Evolutionary conservation across 2,888 invertebrate genomes (phyloP).

Genomic region (Monoplex corrugatus): DNA sequence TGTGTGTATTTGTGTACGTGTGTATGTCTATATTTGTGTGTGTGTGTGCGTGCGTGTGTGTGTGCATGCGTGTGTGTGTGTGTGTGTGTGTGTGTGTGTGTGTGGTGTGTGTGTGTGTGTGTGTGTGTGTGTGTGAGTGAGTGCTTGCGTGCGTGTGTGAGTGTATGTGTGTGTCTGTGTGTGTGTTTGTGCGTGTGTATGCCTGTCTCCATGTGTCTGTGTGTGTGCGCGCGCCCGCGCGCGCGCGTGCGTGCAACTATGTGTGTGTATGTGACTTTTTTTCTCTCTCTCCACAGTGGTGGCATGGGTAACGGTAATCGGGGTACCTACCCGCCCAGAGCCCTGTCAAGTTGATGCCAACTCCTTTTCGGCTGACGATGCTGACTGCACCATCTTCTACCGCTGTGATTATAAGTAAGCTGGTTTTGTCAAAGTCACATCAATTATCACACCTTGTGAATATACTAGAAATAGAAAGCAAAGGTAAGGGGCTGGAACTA

Average conservation of each 20-base stretch:
- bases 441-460: no score
- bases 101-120: not conserved
- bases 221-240: not conserved
- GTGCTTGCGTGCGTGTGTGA: not conserved
- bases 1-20: not conserved
- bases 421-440: no score
- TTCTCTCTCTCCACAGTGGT: no score
- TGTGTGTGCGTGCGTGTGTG: not conserved
- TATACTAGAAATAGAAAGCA: no score
- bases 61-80: not conserved
- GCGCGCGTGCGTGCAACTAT: not conserved
- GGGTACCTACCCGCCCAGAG: not conserved
- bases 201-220: not conserved
- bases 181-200: not conserved
- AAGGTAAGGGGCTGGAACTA: no score
- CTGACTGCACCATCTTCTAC: not conserved
- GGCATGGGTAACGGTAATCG: not conserved
- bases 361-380: not conserved
- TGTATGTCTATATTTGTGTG: not conserved
- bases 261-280: no score
- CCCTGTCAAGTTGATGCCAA: not conserved
- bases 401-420: slow-evolving; percentile 12
- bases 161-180: not conserved
- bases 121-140: not conserved
- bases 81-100: not conserved